Base-by-base conservation (phyloP, 2,113 vertebrate species). In the Lipophrys pholis region DNA sequence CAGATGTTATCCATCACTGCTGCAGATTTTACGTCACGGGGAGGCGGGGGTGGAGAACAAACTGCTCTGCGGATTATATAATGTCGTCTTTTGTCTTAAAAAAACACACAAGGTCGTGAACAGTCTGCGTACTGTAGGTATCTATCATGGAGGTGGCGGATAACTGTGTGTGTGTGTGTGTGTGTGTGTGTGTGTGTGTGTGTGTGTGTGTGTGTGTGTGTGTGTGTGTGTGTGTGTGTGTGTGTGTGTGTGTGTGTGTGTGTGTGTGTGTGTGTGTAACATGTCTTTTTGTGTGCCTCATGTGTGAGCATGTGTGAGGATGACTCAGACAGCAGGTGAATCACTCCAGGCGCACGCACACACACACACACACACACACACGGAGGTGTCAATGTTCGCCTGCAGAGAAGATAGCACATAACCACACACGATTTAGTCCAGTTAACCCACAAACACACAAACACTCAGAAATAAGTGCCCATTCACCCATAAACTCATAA, bases 261-360 rank as follows among this genome's bases (percentile, higher is more conserved):
- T 46, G 35, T 65, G 60, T 43, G 14, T 36, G 63, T 67, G 41
- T 54, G 21, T 5, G 7, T 10, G 6, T 38, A n/a, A 6, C 2
- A 9, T 3, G 6, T 16, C 66, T 40, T 14, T 41, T 74, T 70
- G 72, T 42, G 65, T 41, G 12, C 35, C 56, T 6, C 6, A 9
- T 14, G 7, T 46, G 30, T 3, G 7, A 35, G 72, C 36, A 21
- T 41, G 76, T 71, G 73, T 66, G 82, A 43, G 64, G 67, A 70
- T 87, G 89, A 84, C 30, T 89, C 73, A 83, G 56, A 61, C 72
- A 67, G 76, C 68, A 83, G 81, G 82, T 87, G 87, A 89, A 87
- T 87, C 85, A 86, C 81, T 69, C 12, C 73, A 76, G 21, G 83
- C 81, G 15, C 40, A 10, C 56, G 5, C 42, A 42, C 48, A 58